Conservation (phyloP, 2,113 vertebrate species). For the Bolborhynchus lineola region DNA sequence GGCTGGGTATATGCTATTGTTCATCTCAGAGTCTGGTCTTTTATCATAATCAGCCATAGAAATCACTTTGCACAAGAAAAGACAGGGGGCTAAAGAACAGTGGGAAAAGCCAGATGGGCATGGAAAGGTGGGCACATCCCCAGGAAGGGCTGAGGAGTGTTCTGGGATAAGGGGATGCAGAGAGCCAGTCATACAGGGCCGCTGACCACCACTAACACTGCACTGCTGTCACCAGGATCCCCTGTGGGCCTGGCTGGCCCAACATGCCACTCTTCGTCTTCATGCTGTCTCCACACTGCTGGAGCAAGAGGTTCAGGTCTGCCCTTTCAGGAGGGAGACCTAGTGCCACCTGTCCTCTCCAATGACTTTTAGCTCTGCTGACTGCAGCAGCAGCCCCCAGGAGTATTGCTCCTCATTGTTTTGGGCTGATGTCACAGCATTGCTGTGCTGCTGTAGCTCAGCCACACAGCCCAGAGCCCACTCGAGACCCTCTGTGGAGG, state of each 20-base stretch:
- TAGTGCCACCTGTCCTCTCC: background rate
- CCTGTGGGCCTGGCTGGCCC: background rate
- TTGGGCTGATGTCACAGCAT: rapidly evolving
- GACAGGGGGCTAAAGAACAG: background rate
- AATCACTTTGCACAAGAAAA: background rate
- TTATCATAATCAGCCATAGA: background rate
- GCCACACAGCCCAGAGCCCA: background rate
- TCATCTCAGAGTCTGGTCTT: background rate
- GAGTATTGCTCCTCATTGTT: rapidly evolving
- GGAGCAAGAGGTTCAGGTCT: background rate
- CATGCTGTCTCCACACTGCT: background rate
- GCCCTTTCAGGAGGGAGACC: background rate
- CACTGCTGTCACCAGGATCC: background rate
- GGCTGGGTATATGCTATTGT: background rate
- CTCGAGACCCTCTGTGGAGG: rapidly evolving
- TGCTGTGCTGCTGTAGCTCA: background rate
- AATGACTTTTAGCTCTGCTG: background rate
- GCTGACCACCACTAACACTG: rapidly evolving
- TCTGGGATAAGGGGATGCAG: background rate
- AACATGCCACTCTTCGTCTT: background rate
- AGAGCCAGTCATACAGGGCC: background rate
- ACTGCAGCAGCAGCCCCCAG: background rate
- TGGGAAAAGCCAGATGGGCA: background rate
- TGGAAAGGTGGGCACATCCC: background rate
- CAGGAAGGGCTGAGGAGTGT: background rate